Base-by-base conservation (phyloP, 2,797 vertebrate genomes). In the Odontamblyopus lacepedii region DNA sequence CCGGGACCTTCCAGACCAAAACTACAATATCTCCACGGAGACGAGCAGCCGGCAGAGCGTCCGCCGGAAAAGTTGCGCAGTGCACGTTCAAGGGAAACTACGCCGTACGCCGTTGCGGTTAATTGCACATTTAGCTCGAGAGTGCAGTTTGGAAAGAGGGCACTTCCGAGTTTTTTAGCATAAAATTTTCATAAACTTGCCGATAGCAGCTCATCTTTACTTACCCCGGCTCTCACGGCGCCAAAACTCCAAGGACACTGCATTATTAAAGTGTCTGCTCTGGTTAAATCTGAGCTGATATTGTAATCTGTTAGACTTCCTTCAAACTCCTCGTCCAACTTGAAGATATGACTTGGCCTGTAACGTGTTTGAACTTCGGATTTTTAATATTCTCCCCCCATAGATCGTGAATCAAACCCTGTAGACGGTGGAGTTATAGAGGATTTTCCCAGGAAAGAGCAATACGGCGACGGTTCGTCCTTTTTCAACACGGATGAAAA, bases 61-160 rank as follows among this genome's bases (percentile, higher is more conserved):
- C 35, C 35, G 2, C 7, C 35, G 9, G 35, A 7, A 38, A 38
- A 38, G 35, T 38, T 8, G 8, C 35, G 2, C 35, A 2, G 35
- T 38, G 35, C 35, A 38, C 35, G 35, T 38, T 59, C 9, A 67
- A 38, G 9, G 8, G 63, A 76, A 56, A 38, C 53, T 0, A 19
- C 23, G 23, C 55, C 19, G 12, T 27, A 50, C 23, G 44, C 19
- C 5, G 50, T 70, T 79, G 53, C 71, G 69, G 87, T 85, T 85
- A 82, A 88, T 90, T 75, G 73, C 78, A 70, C 74, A 82, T 81
- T 82, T 85, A 82, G 66, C 68, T 80, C 32, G 73, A 56, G 76
- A 53, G n/a, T 63, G 64, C 60, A 69, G 32, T 78, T 74, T 77
- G 73, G 68, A 27, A 8, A 73, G 55, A 75, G 63, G 30, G 55